Conservation (phyloP, 2,888 invertebrate species). For the Apeira syringaria region DNA sequence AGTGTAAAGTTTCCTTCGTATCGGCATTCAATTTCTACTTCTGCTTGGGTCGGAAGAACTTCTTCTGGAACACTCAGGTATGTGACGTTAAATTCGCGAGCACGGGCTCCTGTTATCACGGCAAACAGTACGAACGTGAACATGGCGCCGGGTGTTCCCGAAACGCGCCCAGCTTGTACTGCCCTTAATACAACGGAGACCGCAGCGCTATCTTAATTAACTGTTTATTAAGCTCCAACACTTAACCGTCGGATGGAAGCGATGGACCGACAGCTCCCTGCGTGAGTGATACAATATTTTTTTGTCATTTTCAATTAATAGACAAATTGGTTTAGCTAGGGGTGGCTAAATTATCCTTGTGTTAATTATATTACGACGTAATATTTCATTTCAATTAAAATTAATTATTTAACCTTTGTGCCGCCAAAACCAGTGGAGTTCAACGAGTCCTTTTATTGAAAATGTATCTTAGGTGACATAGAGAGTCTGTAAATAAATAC, state of each 20-base stretch:
- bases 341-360: constrained; percentile 43
- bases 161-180: constrained; percentile 64
- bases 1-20: constrained; percentile 75
- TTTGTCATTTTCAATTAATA: constrained; percentile 62
- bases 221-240: constrained; percentile 80
- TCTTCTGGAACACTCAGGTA: constrained; percentile 54
- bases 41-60: constrained; percentile 53
- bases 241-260: constrained; percentile 59
- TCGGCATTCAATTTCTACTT: constrained; percentile 67
- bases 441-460: too few relatives aligned
- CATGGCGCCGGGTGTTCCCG: constrained; percentile 58
- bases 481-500: too few relatives aligned
- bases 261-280: constrained; percentile 50
- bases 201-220: constrained; percentile 74
- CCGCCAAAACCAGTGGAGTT: too few relatives aligned
- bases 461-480: too few relatives aligned
- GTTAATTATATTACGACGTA: constrained; percentile 17
- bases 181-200: constrained; percentile 48
- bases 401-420: too few relatives aligned
- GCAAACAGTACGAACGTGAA: constrained; percentile 47
- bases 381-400: constrained; percentile 28
- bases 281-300: constrained; percentile 47
- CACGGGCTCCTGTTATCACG: constrained; percentile 32
- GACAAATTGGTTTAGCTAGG: constrained; percentile 67
- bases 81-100: constrained; percentile 65